Base-by-base conservation (phyloP, 2,113 vertebrate genomes). In the Thermophis baileyi region DNA sequence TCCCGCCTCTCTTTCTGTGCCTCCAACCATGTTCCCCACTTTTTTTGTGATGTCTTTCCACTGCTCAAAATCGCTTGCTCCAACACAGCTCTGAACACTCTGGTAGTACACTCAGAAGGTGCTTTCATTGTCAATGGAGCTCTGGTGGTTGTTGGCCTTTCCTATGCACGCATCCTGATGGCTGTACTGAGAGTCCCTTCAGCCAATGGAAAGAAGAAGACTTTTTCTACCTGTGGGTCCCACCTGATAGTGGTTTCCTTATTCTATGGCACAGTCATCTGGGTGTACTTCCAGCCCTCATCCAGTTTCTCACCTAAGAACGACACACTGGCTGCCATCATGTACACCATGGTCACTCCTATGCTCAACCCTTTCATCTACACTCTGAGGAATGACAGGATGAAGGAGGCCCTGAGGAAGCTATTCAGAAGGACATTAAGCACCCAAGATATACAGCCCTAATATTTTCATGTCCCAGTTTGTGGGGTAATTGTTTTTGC, bases 21-120 rank as follows among this genome's bases (percentile, higher is more conserved):
- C 55, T 94, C 95, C 7, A 95, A 91, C 1, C 3, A 93, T 30
- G 93, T 96, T 49, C 94, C 93, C 90, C 95, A 96, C 69, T 95
- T 95, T 63, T 95, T 97, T 30, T 96, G 95, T 90, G 96, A 96
- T 44, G 94, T 93, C 5, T 96, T 96, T 18, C 95, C 95, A 7
- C 89, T 97, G 88, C 88, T 97, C 8, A 97, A 95, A 54, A 85
- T 97, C 3, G 95, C 96, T 88, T 97, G 95, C 90, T 96, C 96
- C 63, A 91, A 95, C 30, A 96, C 93, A 1, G 88, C 55, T 20
- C 91, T 93, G 25, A 96, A 49, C 22, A 91, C 94, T 60, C 93
- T 90, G 10, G 88, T 95, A 60, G 93, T 95, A 51, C 91, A 95
- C 91, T 96, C 96, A 0, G 74, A 93, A 87, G 93, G 95, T 8